Conservation (phyloP, 2,113 vertebrate species). For the Scophthalmus maximus region DNA sequence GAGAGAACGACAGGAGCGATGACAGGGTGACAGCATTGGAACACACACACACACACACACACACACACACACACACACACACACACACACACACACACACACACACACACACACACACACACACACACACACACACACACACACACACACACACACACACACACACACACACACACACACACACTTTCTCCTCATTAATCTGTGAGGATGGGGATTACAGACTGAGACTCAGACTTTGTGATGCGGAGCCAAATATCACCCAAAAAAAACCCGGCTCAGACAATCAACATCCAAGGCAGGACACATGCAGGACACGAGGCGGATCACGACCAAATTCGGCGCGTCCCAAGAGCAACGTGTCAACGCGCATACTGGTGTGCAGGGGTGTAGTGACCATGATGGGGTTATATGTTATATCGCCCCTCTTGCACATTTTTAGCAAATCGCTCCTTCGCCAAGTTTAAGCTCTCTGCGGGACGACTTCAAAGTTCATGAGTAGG, state of each 20-base stretch:
- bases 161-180: background rate
- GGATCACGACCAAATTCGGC: constrained; percentile 37
- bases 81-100: too few relatives aligned
- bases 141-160: constrained; percentile 9
- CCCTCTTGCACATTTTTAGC: constrained; percentile 13
- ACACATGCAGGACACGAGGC: constrained; percentile 32
- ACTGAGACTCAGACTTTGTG: constrained; percentile 26
- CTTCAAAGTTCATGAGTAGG: constrained; percentile 39
- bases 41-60: constrained; percentile 9
- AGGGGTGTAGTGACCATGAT: constrained; percentile 8
- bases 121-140: background rate
- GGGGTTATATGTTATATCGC: background rate
- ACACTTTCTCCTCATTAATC: constrained; percentile 12
- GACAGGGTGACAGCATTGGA: constrained; percentile 36
- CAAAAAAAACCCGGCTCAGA: constrained; percentile 41
- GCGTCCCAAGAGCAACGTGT: constrained; percentile 29
- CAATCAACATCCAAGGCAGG: constrained; percentile 23
- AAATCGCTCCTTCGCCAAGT: constrained; percentile 41
- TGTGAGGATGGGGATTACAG: constrained; percentile 43
- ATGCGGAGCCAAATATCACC: constrained; percentile 19
- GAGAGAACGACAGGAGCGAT: constrained; percentile 33
- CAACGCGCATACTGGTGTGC: constrained; percentile 25
- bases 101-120: constrained; percentile 9
- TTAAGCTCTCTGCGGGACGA: constrained; percentile 44
- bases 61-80: background rate